Base-by-base conservation (phyloP, 1,140 invertebrate species). In the Centruroides sculpturatus region DNA sequence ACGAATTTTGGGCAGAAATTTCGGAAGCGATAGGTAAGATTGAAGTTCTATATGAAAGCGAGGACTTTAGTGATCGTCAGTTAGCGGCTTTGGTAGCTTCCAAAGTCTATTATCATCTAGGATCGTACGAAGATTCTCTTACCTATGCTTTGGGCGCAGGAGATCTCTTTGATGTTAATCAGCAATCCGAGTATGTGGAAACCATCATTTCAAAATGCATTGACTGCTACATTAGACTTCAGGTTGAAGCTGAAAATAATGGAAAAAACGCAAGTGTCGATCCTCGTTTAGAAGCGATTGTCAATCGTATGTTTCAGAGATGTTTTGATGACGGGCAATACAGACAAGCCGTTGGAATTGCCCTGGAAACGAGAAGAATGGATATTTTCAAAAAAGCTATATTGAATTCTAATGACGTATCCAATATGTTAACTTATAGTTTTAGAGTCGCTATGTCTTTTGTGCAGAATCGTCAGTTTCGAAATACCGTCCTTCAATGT, bases 1-100 rank as follows among this genome's bases (percentile, higher is more conserved):
- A 97, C 73, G 89, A 95, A 74, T 98, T 98, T 77, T 98, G 94
- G 94, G 90, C 93, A 13, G 94, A 98, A 78, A 97, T 98, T 64
- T 95, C 92, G 0, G 95, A 98, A 77, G 89, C 92, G 10, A 93
- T 98, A 71, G 87, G 89, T 70, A 98, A 96, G 78, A 96, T 98
- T 70, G 94, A 98, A 80, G 91, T 94, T 69, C 78, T 99, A 23
- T 88, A 95, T 72, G 95, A 98, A 78, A 89, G 98, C 70, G 83
- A 86, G 68, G 75, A 74, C 11, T 98, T 98, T 70, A 74, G 73
- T 36, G 85, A 96, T 69, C 85, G 90, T 69, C 83, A 96, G 68
- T 74, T 98, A 53, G 96, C 96, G 56, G 94, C 95, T 36, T 80
- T 99, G 64, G 92, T 99, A 35, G 94, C 93, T 6, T 98, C 94